Evolutionary conservation across 2,888 invertebrate species (phyloP).

Genomic region (Stegophylla sp.): DNA sequence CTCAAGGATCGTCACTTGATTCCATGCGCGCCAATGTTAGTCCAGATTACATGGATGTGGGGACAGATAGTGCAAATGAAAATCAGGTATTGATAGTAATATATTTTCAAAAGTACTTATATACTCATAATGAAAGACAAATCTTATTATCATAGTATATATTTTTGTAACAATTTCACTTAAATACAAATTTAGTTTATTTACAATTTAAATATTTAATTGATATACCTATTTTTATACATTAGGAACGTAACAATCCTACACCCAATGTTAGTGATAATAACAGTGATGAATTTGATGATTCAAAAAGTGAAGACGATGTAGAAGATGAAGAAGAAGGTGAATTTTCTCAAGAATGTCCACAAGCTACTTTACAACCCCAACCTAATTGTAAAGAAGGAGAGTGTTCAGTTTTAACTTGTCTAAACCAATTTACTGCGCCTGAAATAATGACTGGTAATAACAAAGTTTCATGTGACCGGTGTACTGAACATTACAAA

Average conservation of each 20-base stretch:
- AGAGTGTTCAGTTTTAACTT: slow-evolving; percentile 85
- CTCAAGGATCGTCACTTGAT: slow-evolving; percentile 58
- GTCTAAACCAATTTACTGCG: slow-evolving; percentile 90
- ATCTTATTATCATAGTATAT: too few relatives aligned
- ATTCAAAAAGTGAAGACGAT: slow-evolving; percentile 59
- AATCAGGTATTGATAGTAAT: slow-evolving; percentile 27
- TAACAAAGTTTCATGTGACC: slow-evolving; percentile 92
- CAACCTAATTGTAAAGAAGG: slow-evolving; percentile 67
- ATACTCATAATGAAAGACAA: too few relatives aligned
- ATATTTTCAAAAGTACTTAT: not conserved
- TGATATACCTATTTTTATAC: not conserved
- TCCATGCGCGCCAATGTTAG: slow-evolving; percentile 61
- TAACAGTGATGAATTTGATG: slow-evolving; percentile 48
- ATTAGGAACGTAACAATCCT: slow-evolving; percentile 50
- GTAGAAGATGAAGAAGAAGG: slow-evolving; percentile 58
- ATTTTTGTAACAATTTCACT: too few relatives aligned
- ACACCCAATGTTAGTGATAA: slow-evolving; percentile 54
- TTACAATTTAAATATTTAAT: too few relatives aligned
- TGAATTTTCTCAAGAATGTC: slow-evolving; percentile 51
- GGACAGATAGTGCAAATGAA: slow-evolving; percentile 57
- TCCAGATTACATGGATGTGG: slow-evolving; percentile 57
- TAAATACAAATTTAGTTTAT: too few relatives aligned
- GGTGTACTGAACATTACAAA: slow-evolving; percentile 80
- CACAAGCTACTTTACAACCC: slow-evolving; percentile 58
- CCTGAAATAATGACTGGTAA: slow-evolving; percentile 88